phyloP scores from a whole-genome alignment of 2,888 invertebrate genomes.

The Aporophyla nigra region DNA sequence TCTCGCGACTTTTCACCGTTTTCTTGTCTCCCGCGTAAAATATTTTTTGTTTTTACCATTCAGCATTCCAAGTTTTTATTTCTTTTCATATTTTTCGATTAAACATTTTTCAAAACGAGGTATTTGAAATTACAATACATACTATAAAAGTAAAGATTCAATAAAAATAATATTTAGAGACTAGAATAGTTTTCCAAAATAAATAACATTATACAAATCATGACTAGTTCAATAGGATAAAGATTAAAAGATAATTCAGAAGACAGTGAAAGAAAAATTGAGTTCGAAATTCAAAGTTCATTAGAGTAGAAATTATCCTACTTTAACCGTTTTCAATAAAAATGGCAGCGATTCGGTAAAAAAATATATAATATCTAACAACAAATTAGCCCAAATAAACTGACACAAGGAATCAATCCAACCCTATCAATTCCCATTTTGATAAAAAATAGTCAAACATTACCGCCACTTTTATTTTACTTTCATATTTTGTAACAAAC shows the following conservation, averaged over 20 bases:
- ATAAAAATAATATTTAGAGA: constrained; percentile 18
- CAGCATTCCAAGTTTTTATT: constrained; percentile 10
- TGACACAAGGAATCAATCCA: constrained; percentile 75
- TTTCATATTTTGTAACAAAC: constrained; percentile 44
- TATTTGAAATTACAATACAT: neutral
- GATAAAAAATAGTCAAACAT: constrained; percentile 18
- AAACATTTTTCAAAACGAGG: neutral
- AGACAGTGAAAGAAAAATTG: constrained; percentile 22
- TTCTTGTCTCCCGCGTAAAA: constrained; percentile 25
- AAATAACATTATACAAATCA: constrained; percentile 14
- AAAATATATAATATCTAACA: neutral
- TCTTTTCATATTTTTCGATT: neutral
- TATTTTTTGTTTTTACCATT: constrained; percentile 4
- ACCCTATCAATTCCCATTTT: constrained; percentile 76
- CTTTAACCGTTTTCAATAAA: constrained; percentile 33
- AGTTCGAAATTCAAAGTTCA: neutral
- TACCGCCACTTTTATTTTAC: constrained; percentile 39
- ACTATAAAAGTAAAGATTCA: constrained; percentile 12
- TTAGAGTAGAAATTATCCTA: constrained; percentile 7
- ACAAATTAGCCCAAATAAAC: neutral
- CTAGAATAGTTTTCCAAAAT: constrained; percentile 13
- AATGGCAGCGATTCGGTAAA: constrained; percentile 20
- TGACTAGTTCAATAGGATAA: constrained; percentile 34
- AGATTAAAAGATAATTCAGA: constrained; percentile 7
- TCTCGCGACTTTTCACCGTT: constrained; percentile 24